Conservation (phyloP, 2,888 invertebrate species). For the Cheilosia impressa region DNA sequence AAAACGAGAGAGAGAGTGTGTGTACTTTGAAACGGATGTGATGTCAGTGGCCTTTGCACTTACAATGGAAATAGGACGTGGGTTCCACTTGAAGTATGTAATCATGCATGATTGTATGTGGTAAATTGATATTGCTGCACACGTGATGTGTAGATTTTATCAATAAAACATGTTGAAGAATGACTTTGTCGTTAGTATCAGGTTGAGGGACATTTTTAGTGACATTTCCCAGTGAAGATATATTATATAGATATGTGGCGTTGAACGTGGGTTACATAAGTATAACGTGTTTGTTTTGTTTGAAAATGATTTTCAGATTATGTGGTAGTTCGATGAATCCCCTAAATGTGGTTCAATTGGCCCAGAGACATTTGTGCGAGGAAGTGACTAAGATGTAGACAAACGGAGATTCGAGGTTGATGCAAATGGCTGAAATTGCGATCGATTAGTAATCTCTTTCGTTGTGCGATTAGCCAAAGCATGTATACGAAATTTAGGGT, state of each 20-base stretch:
- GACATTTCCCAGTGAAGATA: background rate
- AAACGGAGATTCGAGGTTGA: too few species aligned
- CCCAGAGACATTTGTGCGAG: too few species aligned
- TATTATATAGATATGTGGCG: background rate
- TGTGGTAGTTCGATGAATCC: too few species aligned
- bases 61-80: slow-evolving; percentile 41
- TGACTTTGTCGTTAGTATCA: slow-evolving; percentile 12
- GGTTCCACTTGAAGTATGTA: slow-evolving; percentile 33
- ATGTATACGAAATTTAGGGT: too few species aligned
- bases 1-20: slow-evolving; percentile 16
- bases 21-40: slow-evolving; percentile 33
- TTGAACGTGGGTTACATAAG: too few species aligned
- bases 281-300: too few species aligned
- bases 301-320: too few species aligned
- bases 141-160: slow-evolving; percentile 40
- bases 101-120: slow-evolving; percentile 52
- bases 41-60: slow-evolving; percentile 69
- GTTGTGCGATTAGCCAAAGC: too few species aligned
- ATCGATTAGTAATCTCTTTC: too few species aligned
- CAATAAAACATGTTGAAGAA: slow-evolving; percentile 47
- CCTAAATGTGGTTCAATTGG: too few species aligned
- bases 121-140: slow-evolving; percentile 65
- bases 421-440: too few species aligned
- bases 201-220: slow-evolving; percentile 19
- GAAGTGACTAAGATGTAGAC: too few species aligned